A percentile compares a stretch with the other conserved stretches of the same genome.
phyloP scores from a whole-genome alignment of 2,888 invertebrate species.

The Pheosia gnoma region DNA sequence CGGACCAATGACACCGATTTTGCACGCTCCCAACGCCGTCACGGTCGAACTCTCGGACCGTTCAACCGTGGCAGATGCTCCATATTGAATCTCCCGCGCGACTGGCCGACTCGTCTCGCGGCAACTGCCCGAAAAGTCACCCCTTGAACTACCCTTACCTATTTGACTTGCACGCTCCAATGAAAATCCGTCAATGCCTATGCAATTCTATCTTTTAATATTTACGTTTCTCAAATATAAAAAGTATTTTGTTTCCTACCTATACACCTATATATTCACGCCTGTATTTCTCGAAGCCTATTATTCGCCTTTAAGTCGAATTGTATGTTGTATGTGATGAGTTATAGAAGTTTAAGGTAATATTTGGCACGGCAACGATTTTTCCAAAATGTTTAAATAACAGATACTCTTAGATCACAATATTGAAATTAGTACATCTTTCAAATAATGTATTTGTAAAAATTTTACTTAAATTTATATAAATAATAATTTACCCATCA shows the following conservation, averaged over 20 bases:
- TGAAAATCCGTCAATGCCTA: conserved; percentile 61
- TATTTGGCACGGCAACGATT: too few species aligned
- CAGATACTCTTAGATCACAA: too few species aligned
- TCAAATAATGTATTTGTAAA: conserved; percentile 4
- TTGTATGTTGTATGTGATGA: too few species aligned
- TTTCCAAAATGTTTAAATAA: too few species aligned
- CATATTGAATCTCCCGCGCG: conserved; percentile 77
- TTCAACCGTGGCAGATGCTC: conserved; percentile 62
- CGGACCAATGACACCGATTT: conserved; percentile 61
- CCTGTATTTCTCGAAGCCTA: too few species aligned
- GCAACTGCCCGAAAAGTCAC: conserved; percentile 64
- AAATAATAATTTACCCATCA: conserved; percentile 41
- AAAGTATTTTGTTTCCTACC: background rate
- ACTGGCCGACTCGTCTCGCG: conserved; percentile 67
- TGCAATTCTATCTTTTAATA: conserved; percentile 52
- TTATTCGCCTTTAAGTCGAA: too few species aligned
- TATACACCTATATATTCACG: background rate
- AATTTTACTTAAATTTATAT: background rate
- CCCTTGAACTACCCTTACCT: conserved; percentile 61
- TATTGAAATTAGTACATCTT: background rate
- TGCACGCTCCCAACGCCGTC: conserved; percentile 55
- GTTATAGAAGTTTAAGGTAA: too few species aligned
- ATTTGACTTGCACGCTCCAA: conserved; percentile 68
- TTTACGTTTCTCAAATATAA: conserved; percentile 41
- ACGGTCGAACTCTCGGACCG: conserved; percentile 60